Base-by-base conservation (phyloP, 92 coral and sea anemone species). In the Actinernus sp. region DNA sequence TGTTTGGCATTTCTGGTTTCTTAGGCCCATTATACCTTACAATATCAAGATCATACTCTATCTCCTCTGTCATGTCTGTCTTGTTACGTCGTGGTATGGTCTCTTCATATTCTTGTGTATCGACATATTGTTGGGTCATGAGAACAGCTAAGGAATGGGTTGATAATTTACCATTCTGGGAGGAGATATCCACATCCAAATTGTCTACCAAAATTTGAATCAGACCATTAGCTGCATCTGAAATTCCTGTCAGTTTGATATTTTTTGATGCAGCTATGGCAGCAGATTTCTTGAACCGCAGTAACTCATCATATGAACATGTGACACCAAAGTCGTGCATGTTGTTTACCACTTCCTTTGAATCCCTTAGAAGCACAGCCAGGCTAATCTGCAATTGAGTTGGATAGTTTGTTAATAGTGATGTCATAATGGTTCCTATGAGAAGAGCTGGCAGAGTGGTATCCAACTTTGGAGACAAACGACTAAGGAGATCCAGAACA, bases 281-380 rank as follows among this genome's bases (percentile, higher is more conserved):
- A 20, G 92, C 83, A 16, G 92, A 79, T 4, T 53, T 72, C 65
- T 73, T 79, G 66, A 79, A 79, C 26, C 75, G 83, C 17, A 73
- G 70, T 10, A 86, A 31, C 54, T 86, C 88, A 55, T 86, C 92
- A 73, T 86, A 73, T 0, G 87, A 85, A 34, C 86, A 85, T 2
- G 91, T 85, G 16, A 71, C 77, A 39, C 71, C 32, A 54, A 86
- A 73, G 41, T 65, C 82, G 43, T 85, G 73, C 61, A 71, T 31
- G 28, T n/a, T 55, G 30, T 85, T 65, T 16, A 79, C 51, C 33
- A 79, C 18, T 30, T 66, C 29, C 56, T 61, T 73, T 0, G 62
- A 65, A 53, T 78, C 73, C 52, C 82, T 58, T 3, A 71, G 41
- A 31, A 78, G 37, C 49, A 63, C 72, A 0, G 82, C 78, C 11